Percentiles rank a stretch among this genome's conserved stretches.
Evolutionary conservation across 2,113 vertebrate species (phyloP).

Genomic region (Aegotheles bennettii): DNA sequence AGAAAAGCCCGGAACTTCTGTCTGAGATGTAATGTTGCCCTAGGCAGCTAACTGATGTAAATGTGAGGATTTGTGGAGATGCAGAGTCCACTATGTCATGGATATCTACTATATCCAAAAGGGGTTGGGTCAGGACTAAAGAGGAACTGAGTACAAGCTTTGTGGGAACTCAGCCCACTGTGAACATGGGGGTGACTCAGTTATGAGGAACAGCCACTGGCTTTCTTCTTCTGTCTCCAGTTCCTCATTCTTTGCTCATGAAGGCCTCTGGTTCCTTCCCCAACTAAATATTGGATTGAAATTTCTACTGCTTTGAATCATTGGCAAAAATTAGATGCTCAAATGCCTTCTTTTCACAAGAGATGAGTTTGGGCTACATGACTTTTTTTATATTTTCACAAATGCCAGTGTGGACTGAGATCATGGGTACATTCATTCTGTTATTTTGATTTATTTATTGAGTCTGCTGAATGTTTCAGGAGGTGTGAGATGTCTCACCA

Average conservation of each 20-base stretch:
- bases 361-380: not conserved
- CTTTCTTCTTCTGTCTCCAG: not conserved
- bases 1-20: not conserved
- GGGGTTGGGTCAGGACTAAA: not conserved
- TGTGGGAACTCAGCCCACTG: not conserved
- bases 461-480: not conserved
- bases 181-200: not conserved
- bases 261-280: not conserved
- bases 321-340: not conserved
- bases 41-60: not conserved
- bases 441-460: not conserved
- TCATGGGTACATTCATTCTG: not conserved
- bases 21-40: not conserved
- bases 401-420: not conserved
- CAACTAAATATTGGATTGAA: not conserved
- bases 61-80: fast-evolving
- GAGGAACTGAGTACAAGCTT: not conserved
- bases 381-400: not conserved
- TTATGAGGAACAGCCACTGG: not conserved
- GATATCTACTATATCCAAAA: not conserved
- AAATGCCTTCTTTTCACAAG: not conserved
- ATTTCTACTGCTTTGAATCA: not conserved
- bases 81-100: not conserved
- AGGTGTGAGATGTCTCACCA: not conserved
- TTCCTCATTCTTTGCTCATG: not conserved